phyloP scores from a whole-genome alignment of 2,113 vertebrate genomes.

The Desmodus rotundus region DNA sequence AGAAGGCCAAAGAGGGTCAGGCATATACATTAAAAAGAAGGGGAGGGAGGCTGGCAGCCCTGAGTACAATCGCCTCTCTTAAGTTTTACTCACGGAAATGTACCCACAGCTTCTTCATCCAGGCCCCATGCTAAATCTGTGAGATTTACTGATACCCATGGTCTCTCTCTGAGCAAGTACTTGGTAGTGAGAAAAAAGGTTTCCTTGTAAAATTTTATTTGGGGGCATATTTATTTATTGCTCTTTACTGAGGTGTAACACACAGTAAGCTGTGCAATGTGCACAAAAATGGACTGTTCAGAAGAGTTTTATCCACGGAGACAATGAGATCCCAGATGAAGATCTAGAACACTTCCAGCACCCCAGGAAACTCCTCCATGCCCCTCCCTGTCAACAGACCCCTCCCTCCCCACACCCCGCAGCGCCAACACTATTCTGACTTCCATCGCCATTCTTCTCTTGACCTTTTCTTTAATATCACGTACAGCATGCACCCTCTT shows the following conservation, averaged over 20 bases:
- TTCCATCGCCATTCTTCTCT: not conserved
- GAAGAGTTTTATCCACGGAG: not conserved
- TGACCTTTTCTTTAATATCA: not conserved
- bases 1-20: not conserved
- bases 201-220: not conserved
- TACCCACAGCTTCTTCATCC: not conserved
- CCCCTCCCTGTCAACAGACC: not conserved
- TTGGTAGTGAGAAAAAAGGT: not conserved
- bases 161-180: not conserved
- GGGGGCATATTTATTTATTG: not conserved
- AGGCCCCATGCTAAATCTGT: not conserved
- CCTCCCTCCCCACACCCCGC: not conserved
- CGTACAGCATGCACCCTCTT: not conserved
- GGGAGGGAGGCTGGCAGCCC: too few relatives aligned
- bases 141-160: not conserved
- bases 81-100: not conserved
- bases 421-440: not conserved
- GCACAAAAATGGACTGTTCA: not conserved
- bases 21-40: not conserved
- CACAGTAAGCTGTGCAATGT: not conserved
- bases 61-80: not conserved
- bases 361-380: not conserved
- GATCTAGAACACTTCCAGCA: not conserved
- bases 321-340: not conserved
- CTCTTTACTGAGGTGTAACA: not conserved